Evolutionary conservation across 2,888 invertebrate species (phyloP).

Genomic region (Ectropis crepuscularia): DNA sequence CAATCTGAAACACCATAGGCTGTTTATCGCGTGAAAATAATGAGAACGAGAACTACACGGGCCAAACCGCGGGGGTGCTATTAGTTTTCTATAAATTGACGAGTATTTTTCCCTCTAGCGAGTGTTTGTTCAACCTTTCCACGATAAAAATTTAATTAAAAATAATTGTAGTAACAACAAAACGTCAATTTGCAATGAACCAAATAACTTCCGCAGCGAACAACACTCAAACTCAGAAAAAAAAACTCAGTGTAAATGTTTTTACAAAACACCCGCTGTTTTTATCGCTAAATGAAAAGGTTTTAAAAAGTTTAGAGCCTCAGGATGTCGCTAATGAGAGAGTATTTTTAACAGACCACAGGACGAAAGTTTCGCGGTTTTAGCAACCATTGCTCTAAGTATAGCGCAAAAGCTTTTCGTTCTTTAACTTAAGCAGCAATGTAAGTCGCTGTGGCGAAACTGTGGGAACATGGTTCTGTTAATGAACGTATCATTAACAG

Average conservation of each 20-base stretch:
- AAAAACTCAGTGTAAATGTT: slow-evolving; percentile 23
- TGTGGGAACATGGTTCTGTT: slow-evolving; percentile 37
- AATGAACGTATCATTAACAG: slow-evolving; percentile 46
- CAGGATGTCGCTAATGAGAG: slow-evolving; percentile 34
- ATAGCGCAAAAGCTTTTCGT: slow-evolving; percentile 2
- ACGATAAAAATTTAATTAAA: too few relatives aligned
- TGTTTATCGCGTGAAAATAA: too few relatives aligned
- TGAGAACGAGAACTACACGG: too few relatives aligned
- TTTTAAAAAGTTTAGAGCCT: slow-evolving; percentile 34
- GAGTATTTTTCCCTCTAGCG: too few relatives aligned
- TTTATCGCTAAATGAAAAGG: slow-evolving; percentile 34
- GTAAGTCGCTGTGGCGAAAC: slow-evolving; percentile 27
- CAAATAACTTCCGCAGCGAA: slow-evolving; percentile 6
- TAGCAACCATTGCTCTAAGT: slow-evolving; percentile 15
- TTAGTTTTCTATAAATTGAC: too few relatives aligned
- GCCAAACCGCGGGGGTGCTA: too few relatives aligned
- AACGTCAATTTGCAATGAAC: slow-evolving; percentile 19
- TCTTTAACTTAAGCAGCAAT: slow-evolving; percentile 34
- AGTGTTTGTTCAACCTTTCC: too few relatives aligned
- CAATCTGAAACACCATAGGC: too few relatives aligned
- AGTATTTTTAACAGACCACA: slow-evolving; percentile 27
- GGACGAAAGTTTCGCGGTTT: slow-evolving; percentile 5
- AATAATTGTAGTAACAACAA: neutral
- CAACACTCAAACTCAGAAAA: slow-evolving; percentile 16
- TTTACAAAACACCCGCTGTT: slow-evolving; percentile 27